phyloP scores from a whole-genome alignment of 2,113 vertebrate genomes.

The Eonycteris spelaea region DNA sequence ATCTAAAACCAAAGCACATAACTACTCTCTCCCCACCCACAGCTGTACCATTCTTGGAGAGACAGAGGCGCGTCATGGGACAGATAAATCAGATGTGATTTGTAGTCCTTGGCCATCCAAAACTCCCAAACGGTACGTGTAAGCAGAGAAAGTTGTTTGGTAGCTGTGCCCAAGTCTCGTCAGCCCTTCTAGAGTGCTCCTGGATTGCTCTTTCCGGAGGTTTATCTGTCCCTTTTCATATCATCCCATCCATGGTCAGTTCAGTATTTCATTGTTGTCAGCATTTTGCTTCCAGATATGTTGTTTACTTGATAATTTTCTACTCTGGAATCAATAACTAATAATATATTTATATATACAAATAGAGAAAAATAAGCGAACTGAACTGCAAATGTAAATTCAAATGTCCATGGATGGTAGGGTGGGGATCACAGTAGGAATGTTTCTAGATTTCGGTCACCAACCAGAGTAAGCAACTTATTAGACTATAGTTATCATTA shows the following conservation, averaged over 20 bases:
- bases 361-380: not conserved
- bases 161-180: too few species aligned
- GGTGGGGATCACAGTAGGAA: not conserved
- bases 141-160: not conserved
- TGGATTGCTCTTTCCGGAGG: not conserved
- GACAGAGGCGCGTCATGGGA: conserved; percentile 73
- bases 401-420: not conserved
- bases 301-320: not conserved
- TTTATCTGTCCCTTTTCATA: not conserved
- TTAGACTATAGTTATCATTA: not conserved
- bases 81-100: conserved; percentile 78
- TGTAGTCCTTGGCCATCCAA: conserved; percentile 64
- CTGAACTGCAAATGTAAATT: not conserved
- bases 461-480: not conserved
- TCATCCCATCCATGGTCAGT: not conserved
- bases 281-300: not conserved
- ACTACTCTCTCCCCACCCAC: conserved; percentile 8
- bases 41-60: conserved; percentile 83
- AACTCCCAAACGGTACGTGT: conserved; percentile 70
- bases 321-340: not conserved
- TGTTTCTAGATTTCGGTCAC: not conserved
- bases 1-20: not conserved
- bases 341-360: not conserved
- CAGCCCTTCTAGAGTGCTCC: not conserved
- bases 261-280: not conserved